Conservation (phyloP, 2,113 vertebrate species). For the Tragulus kanchil region DNA sequence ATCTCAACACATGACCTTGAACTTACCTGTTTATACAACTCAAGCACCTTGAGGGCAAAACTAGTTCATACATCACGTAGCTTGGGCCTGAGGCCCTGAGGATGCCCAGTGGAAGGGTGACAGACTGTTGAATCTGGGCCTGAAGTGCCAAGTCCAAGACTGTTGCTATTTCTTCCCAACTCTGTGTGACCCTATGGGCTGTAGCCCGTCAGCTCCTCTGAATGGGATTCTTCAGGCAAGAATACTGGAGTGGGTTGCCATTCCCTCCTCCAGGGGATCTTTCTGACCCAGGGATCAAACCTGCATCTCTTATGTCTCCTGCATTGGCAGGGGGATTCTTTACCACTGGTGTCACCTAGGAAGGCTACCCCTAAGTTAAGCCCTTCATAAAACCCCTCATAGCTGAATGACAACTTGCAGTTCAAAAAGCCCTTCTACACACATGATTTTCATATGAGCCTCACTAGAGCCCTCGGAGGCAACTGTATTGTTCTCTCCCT, state of each 20-base stretch:
- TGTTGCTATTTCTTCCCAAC: background rate
- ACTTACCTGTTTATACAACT: background rate
- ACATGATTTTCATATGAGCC: background rate
- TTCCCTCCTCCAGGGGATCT: too few species aligned
- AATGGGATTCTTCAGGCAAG: too few species aligned
- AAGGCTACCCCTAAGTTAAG: too few species aligned
- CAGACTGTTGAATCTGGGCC: background rate
- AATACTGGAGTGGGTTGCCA: too few species aligned
- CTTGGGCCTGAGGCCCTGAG: background rate
- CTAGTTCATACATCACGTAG: background rate
- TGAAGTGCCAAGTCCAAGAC: background rate
- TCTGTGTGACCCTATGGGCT: too few species aligned
- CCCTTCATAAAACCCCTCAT: background rate
- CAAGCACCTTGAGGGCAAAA: background rate
- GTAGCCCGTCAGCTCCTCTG: too few species aligned
- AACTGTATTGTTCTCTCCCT: background rate
- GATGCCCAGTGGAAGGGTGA: background rate
- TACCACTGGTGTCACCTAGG: too few species aligned
- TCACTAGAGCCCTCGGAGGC: background rate
- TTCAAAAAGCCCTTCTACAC: background rate
- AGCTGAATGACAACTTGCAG: background rate
- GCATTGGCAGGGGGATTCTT: too few species aligned
- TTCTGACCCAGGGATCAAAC: too few species aligned
- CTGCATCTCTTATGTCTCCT: too few species aligned
- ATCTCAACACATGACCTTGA: background rate